Evolutionary conservation across 2,888 invertebrate genomes (phyloP), one percentile per base, ranked within the genome.

Genomic region (Heterodera filipjevi): DNA sequence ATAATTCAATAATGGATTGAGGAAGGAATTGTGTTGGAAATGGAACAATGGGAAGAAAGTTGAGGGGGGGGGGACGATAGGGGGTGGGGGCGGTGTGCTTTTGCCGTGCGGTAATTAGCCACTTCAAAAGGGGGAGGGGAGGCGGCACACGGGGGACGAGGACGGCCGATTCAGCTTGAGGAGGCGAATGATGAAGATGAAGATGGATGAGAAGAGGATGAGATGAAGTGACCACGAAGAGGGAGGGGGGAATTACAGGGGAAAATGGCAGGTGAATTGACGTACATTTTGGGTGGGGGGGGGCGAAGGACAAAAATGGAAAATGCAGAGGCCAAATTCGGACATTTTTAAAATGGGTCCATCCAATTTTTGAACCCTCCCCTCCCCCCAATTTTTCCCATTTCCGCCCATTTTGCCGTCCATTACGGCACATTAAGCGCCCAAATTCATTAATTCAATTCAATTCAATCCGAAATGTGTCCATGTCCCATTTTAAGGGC

Each of bases 61-160:
- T 14, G 33, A n/a, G 68, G 2, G 68, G 33, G 22, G 32, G 32
- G 35, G 66, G 33, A 19, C 14, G 19, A 19, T n/a, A 27, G 59
- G 27, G 59, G 22, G 6, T 3, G n/a, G 10, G 59, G 0, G 27
- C 6, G 22, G 10, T 59, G 10, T 12, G 59, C 59, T 12, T 39
- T 39, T 39, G 39, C 39, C 59, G 59, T 27, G 59, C 59, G 59
- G 59, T 59, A 59, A 59, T 59, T 59, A 59, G 59, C 59, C 59
- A 59, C 59, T 59, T 19, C 59, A 59, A 19, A 59, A 59, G 27
- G 22, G 59, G 59, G 27, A 59, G 59, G 27, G 1, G 27, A 27
- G 6, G 10, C n/a, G 59, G 59, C 27, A 27, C 27, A 5, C 1
- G 27, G 59, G 2, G n/a, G 27, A 12, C 27, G 59, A n/a, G 12